Evolutionary conservation across 2,888 invertebrate species (phyloP).

Genomic region (Nymphalis c-album): DNA sequence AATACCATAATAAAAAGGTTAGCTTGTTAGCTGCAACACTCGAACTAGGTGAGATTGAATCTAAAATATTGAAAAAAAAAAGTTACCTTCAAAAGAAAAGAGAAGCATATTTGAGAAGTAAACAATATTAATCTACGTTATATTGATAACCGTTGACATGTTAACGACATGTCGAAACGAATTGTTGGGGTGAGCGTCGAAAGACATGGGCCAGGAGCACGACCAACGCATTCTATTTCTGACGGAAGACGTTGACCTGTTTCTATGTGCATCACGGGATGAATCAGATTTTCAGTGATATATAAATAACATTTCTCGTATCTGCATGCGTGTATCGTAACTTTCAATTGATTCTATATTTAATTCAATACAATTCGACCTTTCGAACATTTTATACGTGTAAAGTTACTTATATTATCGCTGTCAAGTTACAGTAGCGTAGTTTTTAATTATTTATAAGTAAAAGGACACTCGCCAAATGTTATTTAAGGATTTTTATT

Average conservation of each 20-base stretch:
- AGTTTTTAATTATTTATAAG: slow-evolving; percentile 26
- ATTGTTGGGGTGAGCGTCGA: slow-evolving; percentile 69
- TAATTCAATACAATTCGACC: slow-evolving; percentile 5
- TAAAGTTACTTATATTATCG: background rate
- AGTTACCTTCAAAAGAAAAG: background rate
- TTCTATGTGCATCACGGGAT: slow-evolving; percentile 54
- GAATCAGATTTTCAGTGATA: slow-evolving; percentile 51
- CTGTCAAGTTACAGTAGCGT: slow-evolving; percentile 8
- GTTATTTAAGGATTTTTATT: slow-evolving; percentile 6
- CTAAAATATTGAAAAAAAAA: slow-evolving; percentile 13
- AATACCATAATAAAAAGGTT: slow-evolving; percentile 47
- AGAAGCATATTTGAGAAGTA: background rate
- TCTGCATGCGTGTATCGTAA: slow-evolving; percentile 15
- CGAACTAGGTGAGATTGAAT: slow-evolving; percentile 22
- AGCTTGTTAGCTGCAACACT: slow-evolving; percentile 31
- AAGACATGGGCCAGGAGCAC: slow-evolving; percentile 68
- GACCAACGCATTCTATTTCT: slow-evolving; percentile 67
- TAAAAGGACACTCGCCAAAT: slow-evolving; percentile 9
- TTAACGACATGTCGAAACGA: slow-evolving; percentile 71
- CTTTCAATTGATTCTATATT: slow-evolving; percentile 10
- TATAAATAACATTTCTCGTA: slow-evolving; percentile 28
- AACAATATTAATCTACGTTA: slow-evolving; percentile 14
- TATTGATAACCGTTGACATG: slow-evolving; percentile 75
- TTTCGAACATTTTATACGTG: background rate
- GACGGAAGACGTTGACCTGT: slow-evolving; percentile 74